Percentiles rank a stretch among this genome's conserved stretches.
Conservation (phyloP, 2,113 vertebrate genomes). For the Pionites leucogaster region DNA sequence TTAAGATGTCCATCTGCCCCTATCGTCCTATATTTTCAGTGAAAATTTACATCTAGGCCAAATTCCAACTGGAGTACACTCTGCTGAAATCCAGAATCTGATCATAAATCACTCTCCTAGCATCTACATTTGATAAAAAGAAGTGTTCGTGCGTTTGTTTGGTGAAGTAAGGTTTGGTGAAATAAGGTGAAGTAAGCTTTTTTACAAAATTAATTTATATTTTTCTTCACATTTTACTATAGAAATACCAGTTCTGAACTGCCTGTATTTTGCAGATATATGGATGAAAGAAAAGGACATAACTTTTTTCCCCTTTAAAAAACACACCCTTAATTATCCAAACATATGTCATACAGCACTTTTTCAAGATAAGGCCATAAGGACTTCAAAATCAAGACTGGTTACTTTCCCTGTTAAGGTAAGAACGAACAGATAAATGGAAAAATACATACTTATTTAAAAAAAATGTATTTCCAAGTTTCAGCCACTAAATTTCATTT, state of each 20-base stretch:
- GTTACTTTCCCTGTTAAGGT: background rate
- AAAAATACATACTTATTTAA: background rate
- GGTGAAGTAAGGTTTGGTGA: background rate
- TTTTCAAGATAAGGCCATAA: background rate
- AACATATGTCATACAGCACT: background rate
- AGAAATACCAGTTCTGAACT: background rate
- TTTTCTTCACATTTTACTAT: background rate
- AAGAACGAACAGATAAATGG: background rate
- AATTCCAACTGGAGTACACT: background rate
- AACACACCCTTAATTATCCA: background rate
- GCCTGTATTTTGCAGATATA: background rate
- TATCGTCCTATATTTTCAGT: background rate
- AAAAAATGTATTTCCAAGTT: background rate
- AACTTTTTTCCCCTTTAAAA: background rate
- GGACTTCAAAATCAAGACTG: background rate
- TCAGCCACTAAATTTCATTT: background rate
- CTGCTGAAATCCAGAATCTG: background rate
- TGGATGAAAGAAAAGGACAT: background rate
- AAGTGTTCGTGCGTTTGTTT: background rate
- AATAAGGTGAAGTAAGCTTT: background rate
- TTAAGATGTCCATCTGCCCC: background rate
- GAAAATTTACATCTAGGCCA: background rate
- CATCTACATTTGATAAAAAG: background rate
- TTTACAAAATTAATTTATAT: background rate
- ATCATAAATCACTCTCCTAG: background rate